Conservation (phyloP, 2,797 vertebrate species). For the Gallinago solitaria region DNA sequence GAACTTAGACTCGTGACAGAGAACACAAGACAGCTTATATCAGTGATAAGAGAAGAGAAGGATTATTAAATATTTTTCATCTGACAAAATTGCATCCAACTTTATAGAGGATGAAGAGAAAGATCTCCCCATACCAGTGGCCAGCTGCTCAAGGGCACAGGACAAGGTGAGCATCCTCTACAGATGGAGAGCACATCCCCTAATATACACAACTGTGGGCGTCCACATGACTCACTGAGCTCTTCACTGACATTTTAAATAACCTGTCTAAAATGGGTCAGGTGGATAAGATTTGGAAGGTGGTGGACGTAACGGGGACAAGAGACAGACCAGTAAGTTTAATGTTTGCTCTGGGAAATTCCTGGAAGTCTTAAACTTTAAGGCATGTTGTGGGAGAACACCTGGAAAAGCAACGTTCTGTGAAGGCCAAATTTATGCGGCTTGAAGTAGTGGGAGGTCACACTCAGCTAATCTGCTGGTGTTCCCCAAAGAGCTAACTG, state of each 20-base stretch:
- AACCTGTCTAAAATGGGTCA: not conserved
- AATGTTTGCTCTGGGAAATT: constrained; percentile 58
- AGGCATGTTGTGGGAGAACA: constrained; percentile 58
- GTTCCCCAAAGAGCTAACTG: constrained; percentile 10
- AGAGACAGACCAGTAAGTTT: not conserved
- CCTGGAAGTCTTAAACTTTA: constrained; percentile 36
- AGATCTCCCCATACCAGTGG: not conserved
- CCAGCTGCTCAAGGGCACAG: not conserved
- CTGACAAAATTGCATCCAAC: not conserved
- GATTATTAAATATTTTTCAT: not conserved
- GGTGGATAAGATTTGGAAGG: not conserved
- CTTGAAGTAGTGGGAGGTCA: constrained; percentile 1
- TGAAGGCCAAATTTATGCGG: not conserved
- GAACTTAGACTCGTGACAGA: not conserved
- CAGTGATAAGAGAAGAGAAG: not conserved
- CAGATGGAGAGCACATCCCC: not conserved
- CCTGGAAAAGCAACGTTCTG: not conserved
- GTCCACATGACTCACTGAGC: not conserved
- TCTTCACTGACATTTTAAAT: not conserved
- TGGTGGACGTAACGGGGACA: not conserved
- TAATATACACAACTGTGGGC: not conserved
- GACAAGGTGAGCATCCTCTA: not conserved
- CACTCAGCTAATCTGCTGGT: not conserved
- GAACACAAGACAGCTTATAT: not conserved
- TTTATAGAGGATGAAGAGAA: not conserved